phyloP scores from a whole-genome alignment of 2,888 invertebrate species.

The Cephus pygmeus region DNA sequence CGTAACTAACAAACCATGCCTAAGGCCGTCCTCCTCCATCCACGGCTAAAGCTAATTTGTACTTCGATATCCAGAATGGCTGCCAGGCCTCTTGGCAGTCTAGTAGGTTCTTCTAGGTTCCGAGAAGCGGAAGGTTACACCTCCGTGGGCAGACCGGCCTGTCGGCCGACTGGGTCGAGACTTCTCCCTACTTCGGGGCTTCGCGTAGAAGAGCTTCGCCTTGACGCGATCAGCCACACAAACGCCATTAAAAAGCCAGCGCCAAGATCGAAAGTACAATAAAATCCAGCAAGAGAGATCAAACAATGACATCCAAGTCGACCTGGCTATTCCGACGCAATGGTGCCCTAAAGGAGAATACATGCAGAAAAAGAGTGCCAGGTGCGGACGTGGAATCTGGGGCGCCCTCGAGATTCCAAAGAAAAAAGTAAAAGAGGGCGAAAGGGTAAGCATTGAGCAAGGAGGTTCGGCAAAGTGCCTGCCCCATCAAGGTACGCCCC shows the following conservation, averaged over 20 bases:
- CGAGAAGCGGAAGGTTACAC: slow-evolving; percentile 43
- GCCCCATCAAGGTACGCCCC: too few species aligned
- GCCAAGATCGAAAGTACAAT: not conserved
- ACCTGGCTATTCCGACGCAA: not conserved
- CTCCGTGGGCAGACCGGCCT: slow-evolving; percentile 37
- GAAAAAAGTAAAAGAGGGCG: not conserved
- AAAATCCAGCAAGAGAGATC: not conserved
- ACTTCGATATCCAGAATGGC: not conserved
- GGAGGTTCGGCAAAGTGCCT: too few species aligned
- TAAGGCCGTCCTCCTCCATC: not conserved
- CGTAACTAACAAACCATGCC: slow-evolving; percentile 11
- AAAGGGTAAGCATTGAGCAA: not conserved
- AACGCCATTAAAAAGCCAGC: not conserved
- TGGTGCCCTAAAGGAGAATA: not conserved
- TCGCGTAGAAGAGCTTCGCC: not conserved
- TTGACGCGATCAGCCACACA: not conserved
- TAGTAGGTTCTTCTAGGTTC: slow-evolving; percentile 30
- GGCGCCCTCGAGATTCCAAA: not conserved
- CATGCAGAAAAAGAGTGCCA: not conserved
- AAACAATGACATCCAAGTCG: not conserved
- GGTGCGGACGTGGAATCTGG: not conserved
- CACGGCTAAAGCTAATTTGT: slow-evolving; percentile 30
- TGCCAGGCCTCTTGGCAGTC: not conserved
- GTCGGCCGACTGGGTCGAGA: slow-evolving; percentile 30
- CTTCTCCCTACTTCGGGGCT: not conserved